phyloP scores from a whole-genome alignment of 2,113 vertebrate genomes.

The Chloropsis hardwickii region DNA sequence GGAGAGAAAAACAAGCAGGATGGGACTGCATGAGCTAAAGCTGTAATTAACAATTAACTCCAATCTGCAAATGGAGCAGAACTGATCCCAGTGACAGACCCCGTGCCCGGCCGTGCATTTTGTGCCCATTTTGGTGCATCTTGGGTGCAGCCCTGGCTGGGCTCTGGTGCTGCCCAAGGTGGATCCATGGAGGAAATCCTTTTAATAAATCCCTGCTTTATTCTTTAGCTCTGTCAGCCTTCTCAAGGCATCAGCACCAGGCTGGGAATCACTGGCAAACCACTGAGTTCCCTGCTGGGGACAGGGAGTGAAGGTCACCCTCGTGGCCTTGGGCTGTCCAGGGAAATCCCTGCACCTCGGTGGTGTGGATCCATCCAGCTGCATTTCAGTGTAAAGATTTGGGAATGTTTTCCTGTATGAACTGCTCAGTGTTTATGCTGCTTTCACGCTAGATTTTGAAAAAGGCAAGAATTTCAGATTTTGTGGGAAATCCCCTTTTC shows the following conservation, averaged over 20 bases:
- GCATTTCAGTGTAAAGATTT: neutral
- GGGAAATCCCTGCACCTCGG: accelerated
- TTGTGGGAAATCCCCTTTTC: neutral
- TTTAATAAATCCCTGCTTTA: neutral
- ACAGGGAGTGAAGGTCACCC: neutral
- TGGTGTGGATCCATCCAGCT: neutral
- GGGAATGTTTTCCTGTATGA: neutral
- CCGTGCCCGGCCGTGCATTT: no score
- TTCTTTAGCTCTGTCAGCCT: neutral
- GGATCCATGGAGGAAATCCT: neutral
- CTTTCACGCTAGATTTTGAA: neutral
- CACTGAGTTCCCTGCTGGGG: neutral
- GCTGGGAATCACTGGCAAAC: accelerated
- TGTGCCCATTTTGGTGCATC: neutral
- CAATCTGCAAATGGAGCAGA: no score
- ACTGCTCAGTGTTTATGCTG: accelerated
- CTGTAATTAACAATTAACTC: no score
- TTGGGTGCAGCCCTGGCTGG: neutral
- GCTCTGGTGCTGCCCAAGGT: neutral
- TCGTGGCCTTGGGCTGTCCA: neutral
- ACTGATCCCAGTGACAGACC: no score
- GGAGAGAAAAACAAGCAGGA: no score
- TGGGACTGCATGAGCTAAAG: no score
- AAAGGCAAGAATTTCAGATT: neutral
- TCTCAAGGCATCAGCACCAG: neutral